Evolutionary conservation across 2,888 invertebrate genomes (phyloP), one percentile per base, ranked within the genome.

Genomic region (Dryomyza anilis): DNA sequence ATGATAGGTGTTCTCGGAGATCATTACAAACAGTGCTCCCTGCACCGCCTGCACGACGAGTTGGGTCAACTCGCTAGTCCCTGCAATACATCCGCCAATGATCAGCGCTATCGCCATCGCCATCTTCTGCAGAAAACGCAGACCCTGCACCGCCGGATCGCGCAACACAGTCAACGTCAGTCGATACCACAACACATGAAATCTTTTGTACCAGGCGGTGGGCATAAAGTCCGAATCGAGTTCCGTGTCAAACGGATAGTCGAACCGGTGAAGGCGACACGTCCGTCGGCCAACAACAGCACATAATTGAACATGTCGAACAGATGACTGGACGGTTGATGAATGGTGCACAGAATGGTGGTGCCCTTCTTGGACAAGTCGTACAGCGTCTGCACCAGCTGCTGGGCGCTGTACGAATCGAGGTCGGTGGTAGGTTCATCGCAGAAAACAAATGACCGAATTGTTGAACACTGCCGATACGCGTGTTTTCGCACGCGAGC

Each of bases 351-450:
- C 63, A 96, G 85, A 39, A 97, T 90, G 0, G 95, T 95, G 82
- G 92, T 92, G 19, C 94, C 94, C 70, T 89, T 88, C 2, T 86
- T 86, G 0, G 93, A 89, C 79, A 92, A 88, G 68, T 86, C 85
- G 29, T 89, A 87, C 74, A 94, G 86, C 58, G 91, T 86, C 6
- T 86, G 85, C 63, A 93, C 89, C 64, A 98, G 85, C 78, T 92
- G 93, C 78, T 92, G 91, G 0, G 98, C 97, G 78, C 96, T 96
- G 75, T 90, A 95, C 0, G 96, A 94, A 81, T 98, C 98, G 63
- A 92, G 81, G 0, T 97, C 96, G 0, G 96, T 96, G 0, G 98
- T 98, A 7, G 97, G 97, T 78, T 98, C 98, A 77, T 98, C 98
- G 79, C 96, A 94, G 84, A 98, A 97, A 45, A 98, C 84, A n/a